Evolutionary conservation across 2,113 vertebrate genomes (phyloP).

Genomic region (Indri indri): DNA sequence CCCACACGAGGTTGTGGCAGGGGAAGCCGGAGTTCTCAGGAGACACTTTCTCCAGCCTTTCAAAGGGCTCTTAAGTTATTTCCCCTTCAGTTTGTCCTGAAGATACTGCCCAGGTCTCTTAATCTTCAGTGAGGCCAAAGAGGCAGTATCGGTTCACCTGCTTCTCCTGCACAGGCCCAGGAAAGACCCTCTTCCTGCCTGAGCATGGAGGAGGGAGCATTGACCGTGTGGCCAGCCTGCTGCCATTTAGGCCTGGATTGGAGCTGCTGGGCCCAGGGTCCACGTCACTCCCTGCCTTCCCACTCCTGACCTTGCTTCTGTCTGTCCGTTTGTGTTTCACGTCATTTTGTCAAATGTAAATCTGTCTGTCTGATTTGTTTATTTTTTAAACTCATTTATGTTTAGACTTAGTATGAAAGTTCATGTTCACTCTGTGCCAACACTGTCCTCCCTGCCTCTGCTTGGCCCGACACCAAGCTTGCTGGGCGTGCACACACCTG

Average conservation of each 20-base stretch:
- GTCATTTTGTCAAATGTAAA: conserved; percentile 58
- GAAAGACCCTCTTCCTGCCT: background rate
- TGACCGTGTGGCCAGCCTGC: background rate
- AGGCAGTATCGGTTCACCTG: background rate
- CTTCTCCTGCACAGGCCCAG: background rate
- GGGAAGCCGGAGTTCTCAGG: background rate
- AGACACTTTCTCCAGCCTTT: background rate
- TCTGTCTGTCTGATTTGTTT: conserved; percentile 68
- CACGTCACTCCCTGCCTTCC: conserved; percentile 56
- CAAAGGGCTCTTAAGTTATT: background rate
- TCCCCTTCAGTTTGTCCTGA: background rate
- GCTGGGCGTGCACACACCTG: conserved; percentile 65
- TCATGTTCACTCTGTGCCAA: conserved; percentile 91
- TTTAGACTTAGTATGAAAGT: conserved; percentile 79
- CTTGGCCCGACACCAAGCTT: conserved; percentile 73
- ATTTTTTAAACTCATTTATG: conserved; percentile 65
- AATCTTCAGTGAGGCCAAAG: background rate
- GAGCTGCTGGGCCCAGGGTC: background rate
- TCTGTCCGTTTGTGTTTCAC: conserved; percentile 61
- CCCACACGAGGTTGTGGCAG: background rate
- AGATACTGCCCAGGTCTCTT: background rate
- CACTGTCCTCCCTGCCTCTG: conserved; percentile 82
- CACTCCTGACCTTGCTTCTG: conserved; percentile 48
- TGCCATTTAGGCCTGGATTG: background rate
- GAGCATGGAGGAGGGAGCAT: background rate